Percentiles rank a stretch among this genome's conserved stretches.
phyloP scores from a whole-genome alignment of 2,113 vertebrate genomes.

The Argyrosomus japonicus region DNA sequence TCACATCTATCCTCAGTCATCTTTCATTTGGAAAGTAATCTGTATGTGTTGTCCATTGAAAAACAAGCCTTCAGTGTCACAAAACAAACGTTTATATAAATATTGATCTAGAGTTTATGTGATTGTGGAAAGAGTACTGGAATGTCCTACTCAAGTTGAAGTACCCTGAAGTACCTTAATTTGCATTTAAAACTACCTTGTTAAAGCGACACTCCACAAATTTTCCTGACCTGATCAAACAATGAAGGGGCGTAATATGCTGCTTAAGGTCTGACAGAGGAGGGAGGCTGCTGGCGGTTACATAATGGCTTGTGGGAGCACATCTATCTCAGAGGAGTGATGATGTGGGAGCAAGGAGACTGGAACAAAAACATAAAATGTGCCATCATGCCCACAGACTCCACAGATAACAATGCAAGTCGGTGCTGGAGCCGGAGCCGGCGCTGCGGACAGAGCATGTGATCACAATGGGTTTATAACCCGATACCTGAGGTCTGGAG shows the following conservation, averaged over 20 bases:
- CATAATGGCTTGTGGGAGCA: conserved; percentile 30
- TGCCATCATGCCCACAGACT: conserved; percentile 6
- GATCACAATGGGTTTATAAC: not conserved
- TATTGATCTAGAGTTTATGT: no score
- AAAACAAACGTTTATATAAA: not conserved
- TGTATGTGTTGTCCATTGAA: not conserved
- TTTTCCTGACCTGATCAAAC: not conserved
- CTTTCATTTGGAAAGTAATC: not conserved
- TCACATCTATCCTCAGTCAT: not conserved
- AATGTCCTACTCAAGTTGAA: no score
- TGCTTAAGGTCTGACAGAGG: not conserved
- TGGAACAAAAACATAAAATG: conserved; percentile 23
- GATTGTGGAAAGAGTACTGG: no score
- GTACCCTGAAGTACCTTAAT: not conserved
- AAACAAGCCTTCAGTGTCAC: no score
- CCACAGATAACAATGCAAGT: not conserved
- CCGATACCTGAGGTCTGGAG: conserved; percentile 15
- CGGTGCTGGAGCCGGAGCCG: not conserved
- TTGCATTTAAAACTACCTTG: not conserved
- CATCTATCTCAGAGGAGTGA: conserved; percentile 10
- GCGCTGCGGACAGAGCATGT: not conserved
- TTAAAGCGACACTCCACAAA: not conserved
- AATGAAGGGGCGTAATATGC: not conserved
- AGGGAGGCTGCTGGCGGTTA: conserved; percentile 29
- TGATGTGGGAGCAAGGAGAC: conserved; percentile 19